Base-by-base conservation (phyloP, 1,140 invertebrate genomes). In the Pantala flavescens region DNA sequence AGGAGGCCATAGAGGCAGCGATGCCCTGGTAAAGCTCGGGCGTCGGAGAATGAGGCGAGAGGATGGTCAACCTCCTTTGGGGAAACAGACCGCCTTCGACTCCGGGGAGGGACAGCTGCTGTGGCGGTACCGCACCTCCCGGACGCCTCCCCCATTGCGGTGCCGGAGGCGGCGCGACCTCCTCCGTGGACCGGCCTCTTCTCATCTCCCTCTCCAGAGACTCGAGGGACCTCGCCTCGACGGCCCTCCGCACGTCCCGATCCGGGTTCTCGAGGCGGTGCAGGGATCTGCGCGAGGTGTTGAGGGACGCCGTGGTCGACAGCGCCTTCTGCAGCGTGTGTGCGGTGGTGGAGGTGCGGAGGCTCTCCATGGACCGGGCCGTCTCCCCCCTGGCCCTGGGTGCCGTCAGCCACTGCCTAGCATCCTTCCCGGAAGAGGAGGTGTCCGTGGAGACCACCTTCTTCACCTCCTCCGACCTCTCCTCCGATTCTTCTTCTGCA, bases 1-100 rank as follows among this genome's bases (percentile, higher is more conserved):
- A 63, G 24, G 87, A 84, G 12, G 49, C 77, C 49, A 63, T 23
- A 88, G 83, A 78, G 90, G 89, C 1, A 82, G 49, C 49, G 49
- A 63, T 63, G 2, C 49, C 49, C 16, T 79, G 76, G 49, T 63
- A 63, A 5, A 63, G 49, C 21, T 79, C 82, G 24, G 85, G 81
- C 7, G 85, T 84, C 0, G 90, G 90, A 78, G 89, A 91, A 80
- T 91, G 90, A 0, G 90, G 90, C 70, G 90, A 91, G 55, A 92
- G 82, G 71, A 92, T 92, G 9, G 89, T 91, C 24, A 92, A 84
- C 70, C 84, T 86, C 49, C 49, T 63, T 14, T 3, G 49, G 5
- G 49, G 49, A 14, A 63, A 63, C 3, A 63, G 49, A 7, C 49
- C 49, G 3, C 49, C 49, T 63, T 63, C 49, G 49, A 63, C 49